Percentiles rank a stretch among this genome's conserved stretches.
These are phyloP conservation scores for Amiota communis DNA, from an alignment of 2,888 invertebrate genomes.

Conservation along the genomic window DNA sequence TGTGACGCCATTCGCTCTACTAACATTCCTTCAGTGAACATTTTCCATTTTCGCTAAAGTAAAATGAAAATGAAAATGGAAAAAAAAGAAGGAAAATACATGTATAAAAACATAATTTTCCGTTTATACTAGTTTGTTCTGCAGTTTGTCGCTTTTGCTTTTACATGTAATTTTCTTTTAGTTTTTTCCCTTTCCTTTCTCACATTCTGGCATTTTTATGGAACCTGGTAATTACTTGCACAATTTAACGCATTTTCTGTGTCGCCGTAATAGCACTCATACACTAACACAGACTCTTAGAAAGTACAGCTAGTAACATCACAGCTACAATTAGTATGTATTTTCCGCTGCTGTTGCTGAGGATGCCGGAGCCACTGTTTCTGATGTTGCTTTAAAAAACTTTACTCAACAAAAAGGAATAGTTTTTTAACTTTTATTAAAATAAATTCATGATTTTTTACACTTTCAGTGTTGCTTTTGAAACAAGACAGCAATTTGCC, in stretches of 20 bases:
- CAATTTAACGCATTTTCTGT: conserved; percentile 30
- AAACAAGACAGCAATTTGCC: conserved; percentile 22
- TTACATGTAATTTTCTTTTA: neutral
- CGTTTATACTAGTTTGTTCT: neutral
- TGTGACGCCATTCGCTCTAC: conserved; percentile 1
- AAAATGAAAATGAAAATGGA: neutral
- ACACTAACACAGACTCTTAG: neutral
- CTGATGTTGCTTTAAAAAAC: neutral
- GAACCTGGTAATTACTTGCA: conserved; percentile 26
- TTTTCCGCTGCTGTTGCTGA: conserved; percentile 4
- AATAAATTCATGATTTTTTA: conserved; percentile 18
- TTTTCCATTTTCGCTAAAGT: conserved; percentile 1
- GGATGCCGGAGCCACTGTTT: neutral
- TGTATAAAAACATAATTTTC: neutral
- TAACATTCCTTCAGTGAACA: neutral
- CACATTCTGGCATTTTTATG: conserved; percentile 2
- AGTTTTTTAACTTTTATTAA: conserved; percentile 21
- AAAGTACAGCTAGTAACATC: neutral
- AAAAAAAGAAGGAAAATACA: neutral
- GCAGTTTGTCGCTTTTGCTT: neutral
- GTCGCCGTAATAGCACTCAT: conserved; percentile 19
- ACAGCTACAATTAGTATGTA: neutral
- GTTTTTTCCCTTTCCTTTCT: neutral
- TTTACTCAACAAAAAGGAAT: conserved; percentile 5
- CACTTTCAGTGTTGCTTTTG: neutral